A percentile compares a stretch with the other conserved stretches of the same genome.
Evolutionary conservation across 2,797 vertebrate genomes (phyloP).

Genomic region (Tamandua tetradactyla): DNA sequence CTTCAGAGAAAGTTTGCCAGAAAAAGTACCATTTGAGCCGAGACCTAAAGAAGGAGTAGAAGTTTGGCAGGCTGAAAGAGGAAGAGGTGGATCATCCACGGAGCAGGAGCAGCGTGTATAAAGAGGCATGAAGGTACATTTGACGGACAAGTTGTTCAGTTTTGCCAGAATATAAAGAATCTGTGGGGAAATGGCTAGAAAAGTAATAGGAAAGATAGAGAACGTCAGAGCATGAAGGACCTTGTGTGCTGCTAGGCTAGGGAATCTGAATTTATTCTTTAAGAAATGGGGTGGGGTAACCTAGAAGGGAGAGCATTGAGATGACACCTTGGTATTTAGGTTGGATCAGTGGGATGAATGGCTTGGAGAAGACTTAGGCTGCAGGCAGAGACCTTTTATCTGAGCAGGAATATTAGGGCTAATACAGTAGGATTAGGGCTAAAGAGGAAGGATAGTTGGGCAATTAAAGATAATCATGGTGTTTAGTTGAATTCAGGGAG

Average conservation of each 20-base stretch:
- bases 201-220: background rate
- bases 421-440: background rate
- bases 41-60: background rate
- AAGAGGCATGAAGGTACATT: fast-evolving
- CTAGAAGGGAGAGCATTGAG: background rate
- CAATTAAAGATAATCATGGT: background rate
- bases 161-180: fast-evolving
- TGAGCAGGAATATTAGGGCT: background rate
- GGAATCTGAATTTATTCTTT: background rate
- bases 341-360: background rate
- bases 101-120: background rate
- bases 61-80: background rate
- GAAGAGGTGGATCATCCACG: fast-evolving
- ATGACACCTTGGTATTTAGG: background rate
- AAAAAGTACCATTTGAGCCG: background rate
- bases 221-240: background rate
- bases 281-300: background rate
- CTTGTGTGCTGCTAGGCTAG: background rate
- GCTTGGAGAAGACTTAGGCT: background rate
- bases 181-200: background rate
- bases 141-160: background rate
- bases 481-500: background rate
- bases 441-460: background rate
- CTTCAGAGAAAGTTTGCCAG: background rate
- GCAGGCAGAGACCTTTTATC: background rate